Evolutionary conservation across 2,888 invertebrate genomes (phyloP), one percentile per base, ranked within the genome.

Genomic region (Horisme vitalbata): DNA sequence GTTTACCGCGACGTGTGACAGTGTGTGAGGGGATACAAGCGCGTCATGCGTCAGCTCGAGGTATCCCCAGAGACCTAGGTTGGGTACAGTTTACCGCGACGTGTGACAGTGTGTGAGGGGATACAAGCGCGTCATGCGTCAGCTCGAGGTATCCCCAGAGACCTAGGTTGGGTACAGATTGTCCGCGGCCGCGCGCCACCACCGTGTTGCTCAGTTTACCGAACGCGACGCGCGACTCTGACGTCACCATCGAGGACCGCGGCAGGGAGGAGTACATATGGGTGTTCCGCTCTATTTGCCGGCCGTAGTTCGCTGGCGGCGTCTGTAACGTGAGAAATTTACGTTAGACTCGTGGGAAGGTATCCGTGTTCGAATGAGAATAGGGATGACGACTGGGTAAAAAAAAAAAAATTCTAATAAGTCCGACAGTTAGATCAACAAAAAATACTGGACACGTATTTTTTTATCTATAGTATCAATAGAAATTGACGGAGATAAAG

Each of bases 111-210:
- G 35, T 12, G 43, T 23, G 31, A 26, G 45, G 31, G 45, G 45
- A 45, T 37, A 27, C n/a, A 45, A 37, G 45, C 45, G 31, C 45
- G 26, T 45, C 45, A 32, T 37, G 37, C 37, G 35, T 24, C 33
- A 24, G 28, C 28, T 28, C 27, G 37, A 36, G 55, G 31, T 28
- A 28, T 59, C 61, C 63, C 61, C 63, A 78, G 69, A 78, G 81
- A 97, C 97, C 97, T 96, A 97, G 91, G 91, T 96, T 96, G 72
- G 97, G 97, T 79, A 97, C 96, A 71, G 97, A 97, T 75, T 94
- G 94, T 85, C 96, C 96, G 90, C 93, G 92, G 53, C 83, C 87
- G 71, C 85, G 78, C 33, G 21, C 41, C 41, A 41, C 41, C 41
- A 41, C 41, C 41, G 41, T 34, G 34, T 34, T 79, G 71, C 68